These are phyloP conservation scores for Trachelus tabidus DNA, from an alignment of 2,888 invertebrate species.

Conservation along the genomic window DNA sequence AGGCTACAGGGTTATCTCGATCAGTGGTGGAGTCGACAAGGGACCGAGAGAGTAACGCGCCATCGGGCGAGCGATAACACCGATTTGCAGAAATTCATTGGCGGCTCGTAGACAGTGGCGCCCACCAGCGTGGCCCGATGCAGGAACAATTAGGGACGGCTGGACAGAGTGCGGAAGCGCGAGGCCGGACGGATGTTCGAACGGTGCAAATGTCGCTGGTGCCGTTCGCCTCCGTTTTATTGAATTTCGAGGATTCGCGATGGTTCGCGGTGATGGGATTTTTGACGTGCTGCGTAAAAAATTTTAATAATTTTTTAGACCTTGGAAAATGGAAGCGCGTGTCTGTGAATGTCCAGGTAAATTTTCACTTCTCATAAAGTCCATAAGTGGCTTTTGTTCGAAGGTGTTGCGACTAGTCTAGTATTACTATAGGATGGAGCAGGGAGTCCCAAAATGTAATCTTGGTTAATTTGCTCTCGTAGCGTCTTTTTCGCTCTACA, in stretches of 20 bases:
- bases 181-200: background rate
- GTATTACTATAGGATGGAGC: background rate
- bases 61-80: background rate
- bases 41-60: background rate
- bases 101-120: background rate
- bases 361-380: slow-evolving; percentile 29
- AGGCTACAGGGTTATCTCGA: slow-evolving; percentile 30
- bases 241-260: background rate
- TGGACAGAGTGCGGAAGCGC: background rate
- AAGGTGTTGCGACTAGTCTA: slow-evolving; percentile 5
- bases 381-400: slow-evolving; percentile 27
- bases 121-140: background rate
- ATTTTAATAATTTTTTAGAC: slow-evolving; percentile 28
- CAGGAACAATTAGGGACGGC: background rate
- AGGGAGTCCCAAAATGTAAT: slow-evolving; percentile 3
- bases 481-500: slow-evolving; percentile 15
- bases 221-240: background rate
- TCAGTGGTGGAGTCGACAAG: background rate
- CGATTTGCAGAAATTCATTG: slow-evolving; percentile 1
- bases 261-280: background rate
- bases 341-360: background rate
- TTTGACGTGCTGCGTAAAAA: background rate
- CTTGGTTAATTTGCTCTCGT: slow-evolving; percentile 29
- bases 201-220: background rate
- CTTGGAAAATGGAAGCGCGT: background rate